Conservation (phyloP, 2,113 vertebrate genomes). For the Aix galericulata region DNA sequence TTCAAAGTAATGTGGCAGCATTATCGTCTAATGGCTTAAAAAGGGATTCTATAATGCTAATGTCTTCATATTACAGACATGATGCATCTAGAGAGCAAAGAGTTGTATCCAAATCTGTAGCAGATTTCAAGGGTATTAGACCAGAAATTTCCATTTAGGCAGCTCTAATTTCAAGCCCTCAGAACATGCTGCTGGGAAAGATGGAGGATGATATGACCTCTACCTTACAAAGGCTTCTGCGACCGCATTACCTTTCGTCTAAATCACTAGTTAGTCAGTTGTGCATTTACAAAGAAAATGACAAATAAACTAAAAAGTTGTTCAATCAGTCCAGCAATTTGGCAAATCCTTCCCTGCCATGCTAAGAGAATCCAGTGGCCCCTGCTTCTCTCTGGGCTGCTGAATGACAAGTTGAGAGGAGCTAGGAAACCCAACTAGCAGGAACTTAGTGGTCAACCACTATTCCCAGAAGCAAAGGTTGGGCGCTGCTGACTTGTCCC, state of each 20-base stretch:
- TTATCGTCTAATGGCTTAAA: conserved; percentile 33
- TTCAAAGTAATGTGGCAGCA: conserved; percentile 1
- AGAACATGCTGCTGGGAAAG: neutral
- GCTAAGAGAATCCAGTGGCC: neutral
- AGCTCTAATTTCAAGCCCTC: conserved; percentile 8
- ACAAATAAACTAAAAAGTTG: neutral
- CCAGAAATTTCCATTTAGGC: conserved; percentile 34
- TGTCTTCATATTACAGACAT: conserved; percentile 5
- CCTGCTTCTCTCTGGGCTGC: neutral
- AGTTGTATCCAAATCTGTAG: neutral
- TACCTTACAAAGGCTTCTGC: neutral
- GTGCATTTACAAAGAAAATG: neutral
- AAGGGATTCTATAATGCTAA: conserved; percentile 29
- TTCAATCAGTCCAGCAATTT: neutral
- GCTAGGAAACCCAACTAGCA: neutral
- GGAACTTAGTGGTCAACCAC: neutral
- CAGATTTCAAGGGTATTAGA: neutral
- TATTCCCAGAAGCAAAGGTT: neutral
- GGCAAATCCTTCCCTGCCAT: neutral
- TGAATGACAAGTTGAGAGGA: neutral
- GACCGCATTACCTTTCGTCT: neutral
- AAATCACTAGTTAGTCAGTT: neutral
- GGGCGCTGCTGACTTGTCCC: neutral
- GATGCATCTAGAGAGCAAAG: neutral
- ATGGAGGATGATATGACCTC: neutral